phyloP scores from a whole-genome alignment of 2,797 vertebrate genomes.

The Pogonophryne albipinna region DNA sequence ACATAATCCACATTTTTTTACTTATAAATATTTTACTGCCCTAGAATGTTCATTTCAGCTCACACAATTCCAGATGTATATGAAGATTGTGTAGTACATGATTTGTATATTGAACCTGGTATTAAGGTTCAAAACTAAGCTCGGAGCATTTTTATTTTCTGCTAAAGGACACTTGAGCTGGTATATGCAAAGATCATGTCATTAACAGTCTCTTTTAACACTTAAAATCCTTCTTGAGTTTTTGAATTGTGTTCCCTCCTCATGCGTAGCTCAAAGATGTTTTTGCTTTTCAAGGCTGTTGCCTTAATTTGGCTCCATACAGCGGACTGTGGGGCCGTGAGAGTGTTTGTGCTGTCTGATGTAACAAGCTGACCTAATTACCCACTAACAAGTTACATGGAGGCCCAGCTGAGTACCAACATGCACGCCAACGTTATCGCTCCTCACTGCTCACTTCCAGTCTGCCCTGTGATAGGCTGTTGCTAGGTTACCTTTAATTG shows the following conservation, averaged over 20 bases:
- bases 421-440: conserved; percentile 47
- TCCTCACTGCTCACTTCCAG: conserved; percentile 25
- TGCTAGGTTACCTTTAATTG: conserved; percentile 44
- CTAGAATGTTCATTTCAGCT: conserved; percentile 13
- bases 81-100: neutral
- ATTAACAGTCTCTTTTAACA: conserved; percentile 5
- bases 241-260: conserved; percentile 12
- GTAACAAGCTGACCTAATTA: conserved; percentile 77
- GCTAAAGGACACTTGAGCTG: conserved; percentile 2
- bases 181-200: conserved; percentile 4
- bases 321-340: conserved; percentile 43
- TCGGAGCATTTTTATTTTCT: neutral
- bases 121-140: neutral
- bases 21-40: neutral
- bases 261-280: conserved; percentile 5
- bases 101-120: neutral
- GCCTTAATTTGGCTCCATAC: conserved; percentile 59
- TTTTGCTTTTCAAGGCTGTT: conserved; percentile 54
- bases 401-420: conserved; percentile 68
- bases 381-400: conserved; percentile 67
- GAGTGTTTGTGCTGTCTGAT: conserved; percentile 66
- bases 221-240: conserved; percentile 9
- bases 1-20: neutral
- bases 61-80: neutral
- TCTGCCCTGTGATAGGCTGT: conserved; percentile 33